Percentiles rank a stretch among this genome's conserved stretches.
These are phyloP conservation scores for Drosophila athabasca DNA, from an alignment of 1,140 invertebrate species.

Conservation along the genomic window DNA sequence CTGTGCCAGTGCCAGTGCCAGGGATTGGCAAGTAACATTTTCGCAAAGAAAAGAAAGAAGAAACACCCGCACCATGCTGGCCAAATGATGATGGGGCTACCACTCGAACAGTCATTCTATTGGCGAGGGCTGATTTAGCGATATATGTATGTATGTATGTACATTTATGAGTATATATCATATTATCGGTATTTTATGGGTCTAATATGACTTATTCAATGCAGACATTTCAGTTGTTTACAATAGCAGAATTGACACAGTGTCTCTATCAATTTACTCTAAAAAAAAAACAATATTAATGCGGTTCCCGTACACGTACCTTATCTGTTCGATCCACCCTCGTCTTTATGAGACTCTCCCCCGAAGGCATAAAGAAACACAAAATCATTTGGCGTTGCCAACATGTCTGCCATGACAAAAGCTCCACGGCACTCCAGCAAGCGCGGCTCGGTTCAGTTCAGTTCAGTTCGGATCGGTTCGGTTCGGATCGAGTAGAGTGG, in stretches of 20 bases:
- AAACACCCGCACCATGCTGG: constrained; percentile 40
- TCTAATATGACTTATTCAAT: no score
- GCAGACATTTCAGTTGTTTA: no score
- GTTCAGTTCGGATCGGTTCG: constrained; percentile 10
- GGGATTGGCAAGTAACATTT: constrained; percentile 42
- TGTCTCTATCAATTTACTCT: no score
- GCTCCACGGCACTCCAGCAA: constrained; percentile 28
- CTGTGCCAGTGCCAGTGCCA: not conserved
- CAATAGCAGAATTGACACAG: no score
- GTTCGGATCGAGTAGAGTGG: constrained; percentile 13
- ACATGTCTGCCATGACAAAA: constrained; percentile 81
- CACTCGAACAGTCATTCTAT: constrained; percentile 40
- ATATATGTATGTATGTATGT: no score
- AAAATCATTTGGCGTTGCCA: constrained; percentile 79
- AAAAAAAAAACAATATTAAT: no score
- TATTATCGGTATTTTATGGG: no score
- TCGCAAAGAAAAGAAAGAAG: constrained; percentile 1
- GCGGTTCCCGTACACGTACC: no score
- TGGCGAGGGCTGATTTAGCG: constrained; percentile 9
- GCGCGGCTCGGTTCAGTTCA: constrained; percentile 3
- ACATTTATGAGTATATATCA: no score
- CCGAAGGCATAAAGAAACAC: constrained; percentile 53
- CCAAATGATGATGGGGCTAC: constrained; percentile 49
- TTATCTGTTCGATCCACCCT: constrained; percentile 33
- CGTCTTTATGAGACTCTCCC: constrained; percentile 60